Evolutionary conservation across 1,140 invertebrate species (phyloP), one percentile per base, ranked within the genome.

Genomic region (Dendrolimus punctatus): DNA sequence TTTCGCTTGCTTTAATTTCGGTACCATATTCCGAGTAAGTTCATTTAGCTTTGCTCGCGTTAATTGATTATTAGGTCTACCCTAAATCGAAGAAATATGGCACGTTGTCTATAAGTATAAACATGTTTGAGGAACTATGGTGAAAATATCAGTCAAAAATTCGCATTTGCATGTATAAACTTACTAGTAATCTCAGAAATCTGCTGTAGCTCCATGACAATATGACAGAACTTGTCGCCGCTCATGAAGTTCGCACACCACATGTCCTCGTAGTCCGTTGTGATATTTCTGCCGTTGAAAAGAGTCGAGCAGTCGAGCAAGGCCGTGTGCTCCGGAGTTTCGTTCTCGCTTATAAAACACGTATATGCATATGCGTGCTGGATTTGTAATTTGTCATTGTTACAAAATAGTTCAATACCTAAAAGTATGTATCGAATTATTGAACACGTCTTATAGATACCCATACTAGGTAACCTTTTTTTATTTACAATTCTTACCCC

Each of bases 201-300:
- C 36, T 87, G 75, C 43, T 81, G 76, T 59, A 92, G 90, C 42
- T 85, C 83, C 52, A 91, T 72, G 4, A 87, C 85, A 46, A 91
- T 80, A 55, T 85, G 77, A 79, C 74, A 71, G 69, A 66, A 74
- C 51, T 76, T 71, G 8, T 68, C 65, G 0, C 84, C 85, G 4
- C 74, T 60, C 23, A 60, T 58, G 60, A 89, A 89, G 46, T 83
- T 76, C 4, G 77, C 72, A 55, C 86, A 85, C 91, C 91, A 93
- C 91, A 93, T 92, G 49, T 91, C 77, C 38, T 83, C 77, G n/a
- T 74, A 64, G 50, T 91, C 85, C 1, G 82, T 90, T 4, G 91
- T 90, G 41, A 92, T 79, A 66, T 92, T 91, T 4, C 84, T 70
- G n/a, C 88, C 89, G 65, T 90, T 87, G 56, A 91, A 87, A 8